Percentiles rank a stretch among this genome's conserved stretches.
phyloP scores from a whole-genome alignment of 1,140 invertebrate genomes.

The Drosophila orena region DNA sequence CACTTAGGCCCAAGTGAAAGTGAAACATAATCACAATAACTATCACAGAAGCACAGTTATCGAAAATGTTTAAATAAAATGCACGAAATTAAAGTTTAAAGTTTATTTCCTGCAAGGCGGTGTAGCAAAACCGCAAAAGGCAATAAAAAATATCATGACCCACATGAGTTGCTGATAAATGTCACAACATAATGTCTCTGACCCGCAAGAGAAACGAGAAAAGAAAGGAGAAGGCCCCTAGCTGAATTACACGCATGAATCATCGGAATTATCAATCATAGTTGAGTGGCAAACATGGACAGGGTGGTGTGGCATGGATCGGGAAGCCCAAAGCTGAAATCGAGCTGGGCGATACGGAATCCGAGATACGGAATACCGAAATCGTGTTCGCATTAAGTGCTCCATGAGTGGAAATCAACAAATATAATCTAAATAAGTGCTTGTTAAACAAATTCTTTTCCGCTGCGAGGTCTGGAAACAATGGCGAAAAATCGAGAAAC shows the following conservation, averaged over 20 bases:
- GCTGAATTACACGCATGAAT: slow-evolving; percentile 77
- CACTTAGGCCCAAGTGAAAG: background rate
- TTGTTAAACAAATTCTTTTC: slow-evolving; percentile 73
- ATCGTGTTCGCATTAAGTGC: slow-evolving; percentile 66
- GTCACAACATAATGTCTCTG: slow-evolving; percentile 37
- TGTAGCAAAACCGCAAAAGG: slow-evolving; percentile 1
- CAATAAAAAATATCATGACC: slow-evolving; percentile 29
- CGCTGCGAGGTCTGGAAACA: slow-evolving; percentile 11
- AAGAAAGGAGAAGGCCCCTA: slow-evolving; percentile 29
- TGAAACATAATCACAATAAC: too few relatives aligned
- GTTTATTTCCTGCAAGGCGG: background rate
- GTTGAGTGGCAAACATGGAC: slow-evolving; percentile 68
- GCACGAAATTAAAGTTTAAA: background rate
- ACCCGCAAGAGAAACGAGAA: slow-evolving; percentile 14
- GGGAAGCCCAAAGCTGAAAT: slow-evolving; percentile 18
- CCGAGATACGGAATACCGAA: slow-evolving; percentile 20
- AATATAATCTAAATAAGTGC: slow-evolving; percentile 82
- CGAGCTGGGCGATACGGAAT: slow-evolving; percentile 21
- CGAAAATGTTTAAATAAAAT: background rate
- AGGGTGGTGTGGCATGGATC: slow-evolving; percentile 5
- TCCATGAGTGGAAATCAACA: slow-evolving; percentile 81
- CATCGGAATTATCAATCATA: slow-evolving; percentile 81
- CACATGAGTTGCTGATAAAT: slow-evolving; percentile 34
- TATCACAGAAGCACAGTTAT: too few relatives aligned
- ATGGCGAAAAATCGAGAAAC: slow-evolving; percentile 20